Base-by-base conservation (phyloP, 2,113 vertebrate genomes). In the Siniperca chuatsi region DNA sequence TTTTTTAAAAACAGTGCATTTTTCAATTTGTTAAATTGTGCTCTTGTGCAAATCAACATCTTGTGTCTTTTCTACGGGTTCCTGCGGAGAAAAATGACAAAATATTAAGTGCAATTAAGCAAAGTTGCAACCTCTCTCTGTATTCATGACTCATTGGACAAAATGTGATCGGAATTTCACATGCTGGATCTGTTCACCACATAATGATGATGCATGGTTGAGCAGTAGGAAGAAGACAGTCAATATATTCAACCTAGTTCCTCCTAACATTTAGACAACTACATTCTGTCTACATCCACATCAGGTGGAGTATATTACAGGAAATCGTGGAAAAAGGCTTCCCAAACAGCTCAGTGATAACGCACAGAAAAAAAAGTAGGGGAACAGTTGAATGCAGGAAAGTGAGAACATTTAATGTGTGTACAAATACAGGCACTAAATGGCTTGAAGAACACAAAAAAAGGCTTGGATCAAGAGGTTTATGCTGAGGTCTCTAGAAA, bases 41-140 rank as follows among this genome's bases (percentile, higher is more conserved):
- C 80, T 88, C 80, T 64, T 44, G 93, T 94, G 91, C 35, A 88
- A 80, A 87, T 95, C 90, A 96, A 85, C 89, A 95, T 90, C 94
- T 75, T 25, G 95, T 92, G 89, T 93, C 94, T 92, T 91, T 94
- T 86, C 92, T 94, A 75, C 44, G 65, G 78, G 18, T 87, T 89
- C 94, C 95, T 96, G 92, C 4, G 52, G 62, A 85, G 21, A 80
- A 61, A 87, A 69, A 68, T 2, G 8, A 66, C 1, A 52, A 57
- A 5, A 3, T 13, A 3, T 35, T 2, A 33, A 33, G 4, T 3
- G 50, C 2, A 37, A 23, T 0, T 6, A 71, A 35, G 29, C 44
- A 1, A 35, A 35, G 3, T 10, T 37, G 10, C 5, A 44, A 6
- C 2, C 2, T 35, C 6, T 60, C 2, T 46, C 18, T 5, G 0